These are phyloP conservation scores for Heliocidaris erythrogramma DNA, from an alignment of 35 echinoderm and acorn worm species.

Conservation along the genomic window DNA sequence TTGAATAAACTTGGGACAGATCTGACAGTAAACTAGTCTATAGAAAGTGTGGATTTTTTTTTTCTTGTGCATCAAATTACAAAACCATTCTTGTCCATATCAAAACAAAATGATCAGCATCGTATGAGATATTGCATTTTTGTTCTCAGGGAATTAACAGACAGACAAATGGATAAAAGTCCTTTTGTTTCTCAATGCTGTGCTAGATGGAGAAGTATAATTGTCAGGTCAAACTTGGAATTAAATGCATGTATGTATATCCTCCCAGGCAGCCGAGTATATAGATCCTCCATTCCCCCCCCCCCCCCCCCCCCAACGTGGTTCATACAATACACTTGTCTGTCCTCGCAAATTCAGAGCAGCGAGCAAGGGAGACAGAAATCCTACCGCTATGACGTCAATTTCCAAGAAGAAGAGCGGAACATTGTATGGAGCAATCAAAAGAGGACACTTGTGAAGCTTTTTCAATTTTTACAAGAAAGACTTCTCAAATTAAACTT, in stretches of 20 bases:
- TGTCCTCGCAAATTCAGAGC: not conserved
- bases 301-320: not conserved
- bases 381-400: constrained; percentile 15
- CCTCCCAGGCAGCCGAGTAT: not conserved
- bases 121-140: not conserved
- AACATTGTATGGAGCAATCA: not conserved
- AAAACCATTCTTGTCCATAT: too few relatives aligned
- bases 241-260: not conserved
- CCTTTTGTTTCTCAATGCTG: not conserved
- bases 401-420: not conserved
- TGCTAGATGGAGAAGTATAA: not conserved
- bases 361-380: not conserved
- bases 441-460: not conserved
- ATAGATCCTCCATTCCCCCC: not conserved
- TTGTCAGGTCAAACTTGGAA: not conserved
- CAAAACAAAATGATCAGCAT: not conserved
- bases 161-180: not conserved
- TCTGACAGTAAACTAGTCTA: too few relatives aligned
- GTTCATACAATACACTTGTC: not conserved
- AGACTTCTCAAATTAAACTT: not conserved
- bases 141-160: not conserved
- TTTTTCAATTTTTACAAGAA: not conserved
- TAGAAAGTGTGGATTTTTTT: not conserved
- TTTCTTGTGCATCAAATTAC: not conserved
- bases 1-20: too few relatives aligned